Evolutionary conservation across 1,140 invertebrate species (phyloP).

Genomic region (Zaprionus africanus): DNA sequence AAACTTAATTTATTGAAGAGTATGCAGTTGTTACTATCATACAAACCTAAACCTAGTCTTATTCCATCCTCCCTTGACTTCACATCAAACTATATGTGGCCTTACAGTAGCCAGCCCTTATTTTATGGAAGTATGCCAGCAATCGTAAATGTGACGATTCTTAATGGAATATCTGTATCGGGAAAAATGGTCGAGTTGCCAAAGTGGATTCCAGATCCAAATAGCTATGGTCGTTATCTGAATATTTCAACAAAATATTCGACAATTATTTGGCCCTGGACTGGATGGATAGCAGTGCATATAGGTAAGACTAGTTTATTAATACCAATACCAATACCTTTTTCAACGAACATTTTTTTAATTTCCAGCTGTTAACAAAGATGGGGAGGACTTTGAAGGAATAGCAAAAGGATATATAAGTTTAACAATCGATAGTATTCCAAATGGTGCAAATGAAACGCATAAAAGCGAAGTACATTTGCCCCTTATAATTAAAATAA

Average conservation of each 20-base stretch:
- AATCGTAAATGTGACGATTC: conserved; percentile 96
- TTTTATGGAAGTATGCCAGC: conserved; percentile 94
- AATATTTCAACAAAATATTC: conserved; percentile 91
- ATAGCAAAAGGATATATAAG: conserved; percentile 91
- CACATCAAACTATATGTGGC: conserved; percentile 84
- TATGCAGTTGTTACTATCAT: conserved; percentile 89
- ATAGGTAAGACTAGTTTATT: conserved; percentile 62
- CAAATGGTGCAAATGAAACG: conserved; percentile 84
- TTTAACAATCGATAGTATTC: conserved; percentile 91
- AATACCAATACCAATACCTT: background rate
- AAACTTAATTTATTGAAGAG: conserved; percentile 95
- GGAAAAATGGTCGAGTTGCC: conserved; percentile 90
- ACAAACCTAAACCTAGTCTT: conserved; percentile 92
- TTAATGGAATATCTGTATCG: conserved; percentile 95
- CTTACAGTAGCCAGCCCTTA: conserved; percentile 97
- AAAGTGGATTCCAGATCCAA: conserved; percentile 94
- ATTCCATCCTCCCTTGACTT: conserved; percentile 86
- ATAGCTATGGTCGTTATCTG: conserved; percentile 90
- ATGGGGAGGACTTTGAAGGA: conserved; percentile 72
- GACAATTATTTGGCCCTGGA: conserved; percentile 97
- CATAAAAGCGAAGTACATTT: conserved; percentile 89
- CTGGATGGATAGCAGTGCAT: conserved; percentile 94
- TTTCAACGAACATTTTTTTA: background rate
- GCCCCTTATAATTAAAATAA: conserved; percentile 88
- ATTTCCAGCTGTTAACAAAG: conserved; percentile 63